Evolutionary conservation across 2,113 vertebrate species (phyloP).

Genomic region (Abramis brama): DNA sequence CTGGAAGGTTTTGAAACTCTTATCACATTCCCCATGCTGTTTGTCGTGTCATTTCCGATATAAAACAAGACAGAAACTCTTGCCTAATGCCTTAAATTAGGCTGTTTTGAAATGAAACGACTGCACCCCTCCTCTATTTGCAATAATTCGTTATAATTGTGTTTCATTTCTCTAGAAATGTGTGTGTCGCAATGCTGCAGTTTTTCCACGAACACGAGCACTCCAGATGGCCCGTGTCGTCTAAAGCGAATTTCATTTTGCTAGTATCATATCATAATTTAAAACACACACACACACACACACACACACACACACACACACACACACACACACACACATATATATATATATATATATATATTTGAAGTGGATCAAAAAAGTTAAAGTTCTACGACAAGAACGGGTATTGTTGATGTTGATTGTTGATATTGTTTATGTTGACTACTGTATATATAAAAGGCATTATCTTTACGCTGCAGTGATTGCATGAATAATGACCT

Average conservation of each 20-base stretch:
- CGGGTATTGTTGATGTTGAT: no score
- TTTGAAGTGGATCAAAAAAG: no score
- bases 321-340: no score
- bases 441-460: no score
- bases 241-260: background rate
- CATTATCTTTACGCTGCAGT: background rate
- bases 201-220: background rate
- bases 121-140: slow-evolving; percentile 47
- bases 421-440: no score
- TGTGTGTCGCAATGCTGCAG: slow-evolving; percentile 55
- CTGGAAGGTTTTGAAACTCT: slow-evolving; percentile 9
- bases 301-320: no score
- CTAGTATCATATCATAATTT: no score
- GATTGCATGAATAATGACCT: slow-evolving; percentile 72
- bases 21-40: background rate
- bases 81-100: slow-evolving; percentile 1
- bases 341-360: no score
- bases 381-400: no score
- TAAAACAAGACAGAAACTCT: slow-evolving; percentile 12
- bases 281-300: no score
- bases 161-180: slow-evolving; percentile 62
- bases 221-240: background rate
- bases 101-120: slow-evolving; percentile 40
- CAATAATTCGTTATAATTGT: slow-evolving; percentile 59
- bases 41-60: background rate